A percentile compares a stretch with the other conserved stretches of the same genome.
Evolutionary conservation across 2,113 vertebrate genomes (phyloP).

Genomic region (Oenanthe melanoleuca): DNA sequence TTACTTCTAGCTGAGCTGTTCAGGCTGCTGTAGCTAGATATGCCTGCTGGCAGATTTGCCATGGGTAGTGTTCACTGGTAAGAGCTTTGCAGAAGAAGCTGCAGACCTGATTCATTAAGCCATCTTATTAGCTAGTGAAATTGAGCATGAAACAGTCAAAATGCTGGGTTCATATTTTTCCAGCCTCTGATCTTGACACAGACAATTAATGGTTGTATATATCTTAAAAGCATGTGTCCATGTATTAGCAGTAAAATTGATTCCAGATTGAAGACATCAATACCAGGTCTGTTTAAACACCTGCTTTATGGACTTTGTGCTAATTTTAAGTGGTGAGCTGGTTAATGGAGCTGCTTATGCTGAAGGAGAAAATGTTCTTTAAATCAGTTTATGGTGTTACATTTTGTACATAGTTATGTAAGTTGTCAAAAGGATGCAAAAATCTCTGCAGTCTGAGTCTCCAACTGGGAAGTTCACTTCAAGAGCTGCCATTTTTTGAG

Average conservation of each 20-base stretch:
- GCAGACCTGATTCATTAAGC: background rate
- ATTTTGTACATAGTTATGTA: background rate
- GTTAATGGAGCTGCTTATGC: background rate
- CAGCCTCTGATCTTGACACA: background rate
- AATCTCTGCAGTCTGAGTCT: background rate
- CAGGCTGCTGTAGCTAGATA: background rate
- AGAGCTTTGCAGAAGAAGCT: background rate
- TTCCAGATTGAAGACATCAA: background rate
- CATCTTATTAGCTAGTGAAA: background rate
- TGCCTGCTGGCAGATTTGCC: background rate
- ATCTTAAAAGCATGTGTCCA: background rate
- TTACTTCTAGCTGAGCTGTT: background rate
- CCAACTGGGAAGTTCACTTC: background rate
- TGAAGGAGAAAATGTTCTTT: background rate
- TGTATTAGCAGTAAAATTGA: conserved; percentile 12
- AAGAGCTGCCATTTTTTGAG: background rate
- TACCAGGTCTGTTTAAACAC: conserved; percentile 29
- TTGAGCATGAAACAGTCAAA: background rate
- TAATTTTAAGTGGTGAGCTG: background rate
- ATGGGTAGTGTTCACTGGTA: accelerated
- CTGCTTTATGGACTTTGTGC: conserved; percentile 5
- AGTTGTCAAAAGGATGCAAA: background rate
- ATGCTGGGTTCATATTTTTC: background rate
- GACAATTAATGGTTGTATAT: background rate
- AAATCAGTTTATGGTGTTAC: background rate